Evolutionary conservation across 2,113 vertebrate genomes (phyloP), one percentile per base, ranked within the genome.

Genomic region (Lepus timidus): DNA sequence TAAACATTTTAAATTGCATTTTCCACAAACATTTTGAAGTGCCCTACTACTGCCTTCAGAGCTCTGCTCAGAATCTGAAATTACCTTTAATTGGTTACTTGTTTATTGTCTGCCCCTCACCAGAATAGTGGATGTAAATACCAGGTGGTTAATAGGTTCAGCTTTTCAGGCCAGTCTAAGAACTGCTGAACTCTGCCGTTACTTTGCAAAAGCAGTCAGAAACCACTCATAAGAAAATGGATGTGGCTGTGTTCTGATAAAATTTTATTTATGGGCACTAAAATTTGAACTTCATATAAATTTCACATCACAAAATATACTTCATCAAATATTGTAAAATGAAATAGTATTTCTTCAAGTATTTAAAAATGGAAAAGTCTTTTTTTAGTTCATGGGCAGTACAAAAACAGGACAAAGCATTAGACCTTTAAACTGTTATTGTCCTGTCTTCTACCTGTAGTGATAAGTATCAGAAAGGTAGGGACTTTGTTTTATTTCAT

Each of bases 301-400:
- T 55, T 87, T 70, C 23, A 71, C 31, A 52, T n/a, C 75, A 90
- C 25, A 85, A 65, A 65, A 65, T 73, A 33, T 3, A 74, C 44
- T 61, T 73, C 9, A 81, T 74, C 25, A 89, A 76, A 33, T 29
- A 67, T 29, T 75, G 80, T 74, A 87, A 88, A 71, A 76, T 71
- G 73, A 20, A 49, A 75, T 58, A 58, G 75, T 31, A 81, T 84
- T 92, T 67, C 80, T 86, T 74, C 25, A 89, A 81, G n/a, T 29
- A 67, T 29, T 75, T 85, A 80, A 87, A 92, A 71, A 76, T 71
- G 73, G 20, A 58, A 75, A 81, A 49, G 64, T 19, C 0, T 3
- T 68, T 55, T 78, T 19, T 51, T 93, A 82, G 44, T 67, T 85
- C 10, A 11, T 1, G 0, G 16, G 22, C 6, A 49, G 4, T 33